phyloP scores from a whole-genome alignment of 2,113 vertebrate genomes.

The Anoplopoma fimbria region DNA sequence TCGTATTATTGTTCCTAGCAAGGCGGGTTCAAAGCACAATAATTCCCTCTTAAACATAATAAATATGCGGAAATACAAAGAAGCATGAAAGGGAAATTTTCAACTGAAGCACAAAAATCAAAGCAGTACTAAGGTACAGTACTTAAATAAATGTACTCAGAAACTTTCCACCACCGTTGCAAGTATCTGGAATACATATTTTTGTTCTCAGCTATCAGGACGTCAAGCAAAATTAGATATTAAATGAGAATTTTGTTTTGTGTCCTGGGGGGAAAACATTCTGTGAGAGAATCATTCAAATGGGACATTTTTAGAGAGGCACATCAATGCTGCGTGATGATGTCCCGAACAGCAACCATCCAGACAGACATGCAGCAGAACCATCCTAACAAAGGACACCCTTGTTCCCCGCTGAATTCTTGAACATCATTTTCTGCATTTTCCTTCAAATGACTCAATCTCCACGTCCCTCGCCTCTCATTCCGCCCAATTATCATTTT shows the following conservation, averaged over 20 bases:
- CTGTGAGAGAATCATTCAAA: conserved; percentile 39
- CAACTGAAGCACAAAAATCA: neutral
- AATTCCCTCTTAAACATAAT: neutral
- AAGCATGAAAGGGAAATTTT: neutral
- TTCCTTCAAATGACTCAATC: conserved; percentile 80
- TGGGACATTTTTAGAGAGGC: conserved; percentile 50
- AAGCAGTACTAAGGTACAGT: neutral
- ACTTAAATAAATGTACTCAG: neutral
- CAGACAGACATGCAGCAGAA: conserved; percentile 66
- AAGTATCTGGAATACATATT: conserved; percentile 18
- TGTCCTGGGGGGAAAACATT: conserved; percentile 17
- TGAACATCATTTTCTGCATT: conserved; percentile 80
- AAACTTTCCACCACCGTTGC: neutral
- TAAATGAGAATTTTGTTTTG: conserved; percentile 44
- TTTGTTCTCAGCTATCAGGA: conserved; percentile 21
- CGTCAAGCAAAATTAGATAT: conserved; percentile 25
- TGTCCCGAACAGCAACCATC: conserved; percentile 61
- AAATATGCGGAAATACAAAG: neutral
- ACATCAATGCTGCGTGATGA: conserved; percentile 61
- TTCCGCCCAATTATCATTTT: conserved; percentile 74
- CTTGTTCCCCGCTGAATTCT: conserved; percentile 78
- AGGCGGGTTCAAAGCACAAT: neutral
- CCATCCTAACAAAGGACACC: conserved; percentile 65
- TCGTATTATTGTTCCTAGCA: neutral
- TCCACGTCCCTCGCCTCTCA: conserved; percentile 73